Base-by-base conservation (phyloP, 2,888 invertebrate genomes). In the Oscheius sp. region DNA sequence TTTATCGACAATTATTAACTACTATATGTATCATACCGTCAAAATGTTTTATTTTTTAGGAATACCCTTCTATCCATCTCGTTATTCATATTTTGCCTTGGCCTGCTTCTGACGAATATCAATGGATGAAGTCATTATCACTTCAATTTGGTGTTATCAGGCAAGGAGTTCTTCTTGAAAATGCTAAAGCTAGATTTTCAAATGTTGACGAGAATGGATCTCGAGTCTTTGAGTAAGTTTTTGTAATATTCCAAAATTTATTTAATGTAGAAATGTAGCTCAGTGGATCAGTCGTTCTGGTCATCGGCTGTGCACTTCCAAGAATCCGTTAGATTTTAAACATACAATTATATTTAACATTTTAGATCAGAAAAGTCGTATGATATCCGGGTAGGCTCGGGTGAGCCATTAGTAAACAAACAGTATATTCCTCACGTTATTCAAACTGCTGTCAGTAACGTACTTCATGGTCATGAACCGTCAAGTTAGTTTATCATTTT, bases 41-140 rank as follows among this genome's bases (percentile, higher is more conserved):
- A n/a, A n/a, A 41, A 4, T 6, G 41, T 41, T 3, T 12, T 17
- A 41, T 45, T 45, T 54, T 74, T 67, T 38, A 75, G 67, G 64
- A 75, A 20, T 63, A 72, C 45, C 81, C 83, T 17, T 67, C 71
- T 47, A 78, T 75, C 24, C 71, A 76, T 14, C 70, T 81, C 26
- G 82, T 83, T 6, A 63, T 84, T 26, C 84, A 84, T 70, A 77
- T 84, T 33, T 72, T 84, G 22, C 84, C 84, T 22, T 49, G 70
- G 12, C 50, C 73, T 30, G 68, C 74, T 45, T 81, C 81, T 14
- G 61, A 72, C 8, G 84, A 84, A 67, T 81, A 81, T 68, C 69
- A 73, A 6, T 76, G 80, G 78, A 77, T 84, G 78, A 81, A 81
- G 63, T 72, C 73, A 17, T 56, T 77, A 32, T 67, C 74, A 9